Base-by-base conservation (phyloP, 2,797 vertebrate genomes). In the Acipenser oxyrinchus region DNA sequence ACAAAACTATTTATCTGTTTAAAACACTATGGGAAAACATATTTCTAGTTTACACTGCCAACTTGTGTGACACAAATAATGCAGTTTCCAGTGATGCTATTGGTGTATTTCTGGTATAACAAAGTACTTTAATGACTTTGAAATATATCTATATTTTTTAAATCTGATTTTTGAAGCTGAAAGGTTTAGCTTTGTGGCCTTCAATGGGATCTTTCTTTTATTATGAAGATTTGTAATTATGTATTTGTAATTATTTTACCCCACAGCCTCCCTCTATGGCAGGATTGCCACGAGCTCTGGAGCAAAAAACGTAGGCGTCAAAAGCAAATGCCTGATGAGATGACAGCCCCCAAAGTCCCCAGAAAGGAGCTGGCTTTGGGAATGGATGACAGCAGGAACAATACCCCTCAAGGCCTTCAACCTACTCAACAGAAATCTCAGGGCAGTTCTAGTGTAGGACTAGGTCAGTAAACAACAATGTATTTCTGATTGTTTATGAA, bases 241-340 rank as follows among this genome's bases (percentile, higher is more conserved):
- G 48, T 0, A 6, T 48, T 10, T 53, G 4, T 61, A 11, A 6
- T 53, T 66, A 37, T 60, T 13, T 66, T 49, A 23, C 37, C 48
- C 6, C 51, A 7, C 73, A 99, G 96, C 75, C 95, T 98, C 75
- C 96, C 96, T 62, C 89, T 97, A 73, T 99, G 96, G 96, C 96
- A 99, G 84, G 96, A 99, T 84, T 99, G 96, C 77, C 96, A 99
- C 60, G 96, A 99, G 78, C 82, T 99, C 70, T 99, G 96, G 96
- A 99, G 96, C 82, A 99, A 99, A 87, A 99, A 98, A 52, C 92
- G 96, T 0, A 88, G 96, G 75, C 85, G 96, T 15, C 96, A 99
- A 88, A 99, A 98, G 82, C 96, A 99, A 82, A 91, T 96, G 87
- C 91, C 90, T 0, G 96, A 98, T 81, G 95, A 98, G 62, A 76